Percentiles rank a stretch among this genome's conserved stretches.
phyloP scores from a whole-genome alignment of 92 coral and sea anemone species.

The Muricea muricata region DNA sequence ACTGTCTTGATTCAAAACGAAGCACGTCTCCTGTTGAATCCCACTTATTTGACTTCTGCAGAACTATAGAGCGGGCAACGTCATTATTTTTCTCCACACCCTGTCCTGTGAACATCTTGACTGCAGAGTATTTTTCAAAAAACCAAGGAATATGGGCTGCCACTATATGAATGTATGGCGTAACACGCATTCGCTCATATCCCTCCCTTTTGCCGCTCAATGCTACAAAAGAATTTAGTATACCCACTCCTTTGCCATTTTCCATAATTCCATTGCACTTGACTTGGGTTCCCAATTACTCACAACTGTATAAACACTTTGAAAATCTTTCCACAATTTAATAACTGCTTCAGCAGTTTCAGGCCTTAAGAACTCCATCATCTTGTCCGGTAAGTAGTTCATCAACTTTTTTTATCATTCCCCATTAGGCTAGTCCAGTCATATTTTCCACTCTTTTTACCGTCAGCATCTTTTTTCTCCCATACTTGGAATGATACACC shows the following conservation, averaged over 20 bases:
- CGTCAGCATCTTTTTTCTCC: constrained; percentile 58
- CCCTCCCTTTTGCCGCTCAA: constrained; percentile 45
- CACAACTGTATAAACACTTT: constrained; percentile 22
- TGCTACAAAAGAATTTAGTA: constrained; percentile 14
- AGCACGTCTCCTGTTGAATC: constrained; percentile 65
- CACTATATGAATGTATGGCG: constrained; percentile 67
- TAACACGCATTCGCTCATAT: constrained; percentile 51
- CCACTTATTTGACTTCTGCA: constrained; percentile 68
- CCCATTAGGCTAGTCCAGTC: constrained; percentile 63
- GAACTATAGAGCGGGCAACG: background rate
- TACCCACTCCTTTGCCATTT: constrained; percentile 64
- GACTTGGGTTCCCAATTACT: constrained; percentile 45
- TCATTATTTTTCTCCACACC: constrained; percentile 69
- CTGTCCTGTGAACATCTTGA: constrained; percentile 72
- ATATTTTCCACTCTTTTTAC: constrained; percentile 18
- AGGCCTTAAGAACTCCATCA: constrained; percentile 1
- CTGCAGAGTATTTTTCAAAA: constrained; percentile 38
- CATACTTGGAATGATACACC: constrained; percentile 61
- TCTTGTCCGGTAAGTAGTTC: constrained; percentile 34
- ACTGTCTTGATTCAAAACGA: constrained; percentile 62
- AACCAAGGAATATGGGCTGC: constrained; percentile 69
- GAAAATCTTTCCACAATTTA: constrained; percentile 50
- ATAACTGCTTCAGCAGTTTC: constrained; percentile 33
- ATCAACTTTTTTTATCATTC: constrained; percentile 34
- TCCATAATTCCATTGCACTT: constrained; percentile 37